Conservation (phyloP, 2,797 vertebrate genomes). For the Morelia viridis region DNA sequence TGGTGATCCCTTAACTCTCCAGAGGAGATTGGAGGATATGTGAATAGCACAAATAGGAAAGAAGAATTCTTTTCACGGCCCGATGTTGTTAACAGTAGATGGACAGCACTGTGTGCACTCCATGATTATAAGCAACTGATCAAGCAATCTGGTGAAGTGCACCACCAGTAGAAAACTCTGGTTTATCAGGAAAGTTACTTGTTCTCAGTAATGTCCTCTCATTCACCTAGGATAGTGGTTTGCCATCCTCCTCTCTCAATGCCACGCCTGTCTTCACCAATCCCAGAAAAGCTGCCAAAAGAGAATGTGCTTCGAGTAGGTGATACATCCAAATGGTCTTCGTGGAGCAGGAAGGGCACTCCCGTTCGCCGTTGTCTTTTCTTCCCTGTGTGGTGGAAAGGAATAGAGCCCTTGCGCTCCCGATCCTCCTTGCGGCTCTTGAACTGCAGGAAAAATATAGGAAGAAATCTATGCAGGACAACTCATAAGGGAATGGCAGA, state of each 20-base stretch:
- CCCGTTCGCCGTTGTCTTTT: constrained; percentile 94
- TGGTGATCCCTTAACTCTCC: background rate
- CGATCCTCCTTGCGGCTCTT: constrained; percentile 95
- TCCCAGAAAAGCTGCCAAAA: constrained; percentile 94
- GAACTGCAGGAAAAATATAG: constrained; percentile 75
- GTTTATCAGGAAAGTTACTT: background rate
- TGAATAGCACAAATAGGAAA: background rate
- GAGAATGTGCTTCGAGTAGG: constrained; percentile 98
- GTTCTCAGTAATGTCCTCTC: background rate
- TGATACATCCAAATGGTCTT: constrained; percentile 94
- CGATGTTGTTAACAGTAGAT: background rate
- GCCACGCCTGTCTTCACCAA: constrained; percentile 90
- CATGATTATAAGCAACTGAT: background rate
- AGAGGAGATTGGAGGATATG: background rate
- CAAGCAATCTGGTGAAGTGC: background rate
- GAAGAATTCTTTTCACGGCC: background rate
- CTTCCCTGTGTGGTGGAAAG: constrained; percentile 92
- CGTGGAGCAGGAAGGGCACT: constrained; percentile 91
- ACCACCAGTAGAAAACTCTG: background rate
- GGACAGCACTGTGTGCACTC: background rate
- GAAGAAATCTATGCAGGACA: background rate
- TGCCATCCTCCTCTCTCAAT: constrained; percentile 95
- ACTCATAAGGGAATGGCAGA: background rate
- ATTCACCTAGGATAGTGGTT: constrained; percentile 92
- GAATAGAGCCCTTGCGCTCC: constrained; percentile 96